Base-by-base conservation (phyloP, 2,113 vertebrate species). In the Acrocephalus arundinaceus region DNA sequence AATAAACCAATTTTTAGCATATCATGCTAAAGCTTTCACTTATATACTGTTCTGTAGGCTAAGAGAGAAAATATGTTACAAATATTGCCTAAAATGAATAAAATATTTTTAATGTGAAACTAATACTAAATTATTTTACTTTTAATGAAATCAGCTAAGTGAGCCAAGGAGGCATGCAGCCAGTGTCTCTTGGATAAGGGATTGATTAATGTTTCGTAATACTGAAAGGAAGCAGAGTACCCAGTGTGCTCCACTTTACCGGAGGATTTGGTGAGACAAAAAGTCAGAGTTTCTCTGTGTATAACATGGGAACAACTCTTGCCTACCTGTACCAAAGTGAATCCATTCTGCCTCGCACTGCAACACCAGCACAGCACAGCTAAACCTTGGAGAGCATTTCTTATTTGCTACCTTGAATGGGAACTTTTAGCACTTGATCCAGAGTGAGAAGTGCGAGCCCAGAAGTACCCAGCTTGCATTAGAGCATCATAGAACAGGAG, bases 71-170 rank as follows among this genome's bases (percentile, higher is more conserved):
- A 77, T 10, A 28, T 6, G 35, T n/a, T 28, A 27, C 22, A 46
- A 67, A 58, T 24, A 68, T 31, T 41, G 31, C 37, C 43, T 33
- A 81, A 77, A 96, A 90, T 21, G 13, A 91, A 90, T 66, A 57
- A 91, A 93, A 78, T 79, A 85, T 43, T 59, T 85, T 70, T 54
- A 55, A 80, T 70, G n/a, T 66, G 35, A 80, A 93, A 73, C 41
- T 70, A 91, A 85, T 52, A 79, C 37, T 54, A 83, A 91, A 46
- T 73, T 73, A 80, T 63, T 54, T 85, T 6, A 58, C 49, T 92
- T 92, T 90, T 89, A 86, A 96, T 93, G 54, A 93, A 89, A 82
- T 92, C 24, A 71, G 43, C 72, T 89, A 65, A 41, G 86, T 45
- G 57, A 96, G 78, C 71, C 75, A 93, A 37, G 31, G 71, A 84